Conservation (phyloP, 2,113 vertebrate species). For the Coryphaenoides rupestris region DNA sequence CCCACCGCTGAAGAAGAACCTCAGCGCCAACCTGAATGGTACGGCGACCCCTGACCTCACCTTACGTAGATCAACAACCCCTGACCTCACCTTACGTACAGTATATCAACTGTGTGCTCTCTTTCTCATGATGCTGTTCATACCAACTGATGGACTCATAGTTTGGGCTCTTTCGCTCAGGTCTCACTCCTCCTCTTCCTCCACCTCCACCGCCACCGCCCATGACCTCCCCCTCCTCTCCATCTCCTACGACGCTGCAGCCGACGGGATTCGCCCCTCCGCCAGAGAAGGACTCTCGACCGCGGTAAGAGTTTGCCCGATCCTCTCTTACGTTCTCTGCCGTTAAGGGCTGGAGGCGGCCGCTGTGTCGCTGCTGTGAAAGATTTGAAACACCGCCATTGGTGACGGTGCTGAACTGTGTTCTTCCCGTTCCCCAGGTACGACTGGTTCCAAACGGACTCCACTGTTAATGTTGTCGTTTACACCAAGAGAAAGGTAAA, state of each 20-base stretch:
- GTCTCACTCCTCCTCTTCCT: conserved; percentile 40
- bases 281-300: conserved; percentile 56
- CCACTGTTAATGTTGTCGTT: conserved; percentile 78
- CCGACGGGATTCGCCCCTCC: conserved; percentile 30
- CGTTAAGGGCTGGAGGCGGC: not conserved
- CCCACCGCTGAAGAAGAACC: not conserved
- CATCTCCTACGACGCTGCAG: conserved; percentile 5
- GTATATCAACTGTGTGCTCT: not conserved
- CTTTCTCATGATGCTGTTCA: not conserved
- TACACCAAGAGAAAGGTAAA: conserved; percentile 84
- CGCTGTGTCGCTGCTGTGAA: not conserved
- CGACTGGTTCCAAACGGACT: conserved; percentile 96
- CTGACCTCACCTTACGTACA: no score
- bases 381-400: not conserved
- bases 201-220: conserved; percentile 15
- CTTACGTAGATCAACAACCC: not conserved
- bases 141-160: not conserved
- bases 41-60: not conserved
- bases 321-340: not conserved
- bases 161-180: conserved; percentile 30
- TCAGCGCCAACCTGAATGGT: conserved; percentile 14
- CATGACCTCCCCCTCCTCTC: not conserved
- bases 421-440: conserved; percentile 69
- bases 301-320: conserved; percentile 53
- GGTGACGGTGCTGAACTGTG: conserved; percentile 6